A percentile compares a stretch with the other conserved stretches of the same genome.
Evolutionary conservation across 2,888 invertebrate genomes (phyloP).

Genomic region (Pyralis farinalis): DNA sequence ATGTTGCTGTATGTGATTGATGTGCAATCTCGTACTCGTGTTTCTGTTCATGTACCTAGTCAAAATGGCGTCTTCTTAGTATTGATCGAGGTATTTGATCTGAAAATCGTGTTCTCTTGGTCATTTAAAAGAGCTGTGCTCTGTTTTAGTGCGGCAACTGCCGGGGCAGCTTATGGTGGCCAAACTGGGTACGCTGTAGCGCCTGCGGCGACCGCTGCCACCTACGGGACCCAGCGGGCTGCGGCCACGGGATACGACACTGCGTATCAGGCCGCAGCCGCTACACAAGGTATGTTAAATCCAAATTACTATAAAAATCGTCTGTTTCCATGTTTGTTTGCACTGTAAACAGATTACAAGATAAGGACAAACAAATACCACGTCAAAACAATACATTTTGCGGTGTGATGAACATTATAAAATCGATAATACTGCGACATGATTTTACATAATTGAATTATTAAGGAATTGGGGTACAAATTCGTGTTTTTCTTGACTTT

Average conservation of each 20-base stretch:
- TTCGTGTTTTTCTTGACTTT: too few species aligned
- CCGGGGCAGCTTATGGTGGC: conserved; percentile 91
- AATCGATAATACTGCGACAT: conserved; percentile 28
- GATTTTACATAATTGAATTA: conserved; percentile 25
- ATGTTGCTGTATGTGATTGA: conserved; percentile 26
- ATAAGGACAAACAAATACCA: background rate
- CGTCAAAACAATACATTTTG: background rate
- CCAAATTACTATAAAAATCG: conserved; percentile 32
- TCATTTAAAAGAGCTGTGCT: conserved; percentile 15
- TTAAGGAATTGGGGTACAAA: background rate
- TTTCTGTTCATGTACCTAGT: conserved; percentile 54
- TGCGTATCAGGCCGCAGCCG: conserved; percentile 90
- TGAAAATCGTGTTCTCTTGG: conserved; percentile 22
- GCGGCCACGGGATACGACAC: conserved; percentile 91
- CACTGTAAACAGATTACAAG: conserved; percentile 9
- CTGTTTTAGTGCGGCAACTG: conserved; percentile 83
- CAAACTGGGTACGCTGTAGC: conserved; percentile 93
- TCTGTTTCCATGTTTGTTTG: conserved; percentile 16
- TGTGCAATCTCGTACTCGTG: conserved; percentile 54
- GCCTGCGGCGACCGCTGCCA: conserved; percentile 89
- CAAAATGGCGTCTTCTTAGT: conserved; percentile 73
- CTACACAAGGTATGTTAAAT: conserved; percentile 85
- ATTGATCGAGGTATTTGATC: conserved; percentile 52
- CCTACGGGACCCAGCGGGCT: conserved; percentile 91
- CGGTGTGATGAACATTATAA: conserved; percentile 6